Evolutionary conservation across 2,113 vertebrate genomes (phyloP).

Genomic region (Oreochromis niloticus): DNA sequence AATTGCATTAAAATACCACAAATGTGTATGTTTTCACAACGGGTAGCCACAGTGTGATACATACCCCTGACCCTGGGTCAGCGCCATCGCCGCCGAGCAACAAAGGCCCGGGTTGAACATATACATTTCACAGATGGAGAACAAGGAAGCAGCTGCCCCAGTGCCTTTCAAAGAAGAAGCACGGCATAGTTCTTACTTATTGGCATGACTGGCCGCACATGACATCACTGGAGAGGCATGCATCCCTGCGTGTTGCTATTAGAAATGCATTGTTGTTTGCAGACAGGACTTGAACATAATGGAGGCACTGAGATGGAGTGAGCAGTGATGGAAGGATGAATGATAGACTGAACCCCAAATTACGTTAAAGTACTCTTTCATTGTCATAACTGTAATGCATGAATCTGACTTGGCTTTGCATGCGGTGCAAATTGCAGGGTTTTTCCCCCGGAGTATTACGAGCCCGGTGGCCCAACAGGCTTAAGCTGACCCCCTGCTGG

Average conservation of each 20-base stretch:
- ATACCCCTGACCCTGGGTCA: conserved; percentile 36
- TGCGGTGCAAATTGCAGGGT: neutral
- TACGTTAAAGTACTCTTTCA: neutral
- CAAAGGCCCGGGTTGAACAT: conserved; percentile 33
- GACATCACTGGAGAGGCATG: conserved; percentile 47
- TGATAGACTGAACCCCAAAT: neutral
- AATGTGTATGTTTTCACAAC: conserved; percentile 32
- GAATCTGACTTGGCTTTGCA: neutral
- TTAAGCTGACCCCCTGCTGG: neutral
- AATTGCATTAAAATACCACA: conserved; percentile 8
- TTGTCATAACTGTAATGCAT: neutral
- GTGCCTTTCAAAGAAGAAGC: conserved; percentile 11
- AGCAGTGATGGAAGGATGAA: neutral
- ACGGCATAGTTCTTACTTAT: neutral
- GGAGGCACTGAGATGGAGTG: neutral
- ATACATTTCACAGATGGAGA: conserved; percentile 51
- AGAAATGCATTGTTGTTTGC: neutral
- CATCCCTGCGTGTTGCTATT: neutral
- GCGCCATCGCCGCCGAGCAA: conserved; percentile 4
- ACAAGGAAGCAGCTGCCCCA: conserved; percentile 36
- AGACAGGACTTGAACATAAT: neutral
- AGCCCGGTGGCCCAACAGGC: neutral
- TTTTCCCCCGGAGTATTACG: neutral
- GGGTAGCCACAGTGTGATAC: neutral
- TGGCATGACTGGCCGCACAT: conserved; percentile 17